Evolutionary conservation across 2,888 invertebrate species (phyloP).

Genomic region (Scrobipalpa costella): DNA sequence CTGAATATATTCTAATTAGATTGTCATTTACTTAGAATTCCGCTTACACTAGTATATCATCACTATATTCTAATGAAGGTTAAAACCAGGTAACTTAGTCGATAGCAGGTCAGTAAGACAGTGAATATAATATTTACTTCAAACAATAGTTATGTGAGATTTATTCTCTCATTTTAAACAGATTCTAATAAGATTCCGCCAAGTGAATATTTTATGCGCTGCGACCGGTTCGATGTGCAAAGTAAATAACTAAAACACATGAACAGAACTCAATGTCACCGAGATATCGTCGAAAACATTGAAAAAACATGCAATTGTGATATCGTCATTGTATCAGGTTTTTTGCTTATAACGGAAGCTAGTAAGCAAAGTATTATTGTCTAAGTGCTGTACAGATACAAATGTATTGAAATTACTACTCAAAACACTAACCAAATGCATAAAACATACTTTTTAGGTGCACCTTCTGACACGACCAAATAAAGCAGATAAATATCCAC

Average conservation of each 20-base stretch:
- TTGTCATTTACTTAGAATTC: too few species aligned
- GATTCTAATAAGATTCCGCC: constrained; percentile 49
- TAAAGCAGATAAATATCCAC: constrained; percentile 53
- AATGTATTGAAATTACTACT: background rate
- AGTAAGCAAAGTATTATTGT: background rate
- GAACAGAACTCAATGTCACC: constrained; percentile 20
- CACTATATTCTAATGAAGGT: too few species aligned
- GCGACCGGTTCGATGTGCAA: constrained; percentile 30
- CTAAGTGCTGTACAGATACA: background rate
- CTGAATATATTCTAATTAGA: too few species aligned
- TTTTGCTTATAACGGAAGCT: background rate
- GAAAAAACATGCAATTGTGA: background rate
- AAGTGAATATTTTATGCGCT: constrained; percentile 35
- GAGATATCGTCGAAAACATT: constrained; percentile 20
- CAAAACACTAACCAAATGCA: constrained; percentile 38
- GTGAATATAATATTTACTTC: background rate
- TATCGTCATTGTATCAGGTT: background rate
- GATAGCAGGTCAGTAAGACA: too few species aligned
- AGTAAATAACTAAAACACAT: constrained; percentile 34
- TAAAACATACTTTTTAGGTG: constrained; percentile 41
- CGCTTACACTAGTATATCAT: too few species aligned
- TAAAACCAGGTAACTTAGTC: too few species aligned
- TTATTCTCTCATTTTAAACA: constrained; percentile 20
- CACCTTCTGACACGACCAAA: constrained; percentile 51
- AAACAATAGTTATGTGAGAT: background rate